Evolutionary conservation across 2,113 vertebrate species (phyloP).

Genomic region (Dipodomys merriami): DNA sequence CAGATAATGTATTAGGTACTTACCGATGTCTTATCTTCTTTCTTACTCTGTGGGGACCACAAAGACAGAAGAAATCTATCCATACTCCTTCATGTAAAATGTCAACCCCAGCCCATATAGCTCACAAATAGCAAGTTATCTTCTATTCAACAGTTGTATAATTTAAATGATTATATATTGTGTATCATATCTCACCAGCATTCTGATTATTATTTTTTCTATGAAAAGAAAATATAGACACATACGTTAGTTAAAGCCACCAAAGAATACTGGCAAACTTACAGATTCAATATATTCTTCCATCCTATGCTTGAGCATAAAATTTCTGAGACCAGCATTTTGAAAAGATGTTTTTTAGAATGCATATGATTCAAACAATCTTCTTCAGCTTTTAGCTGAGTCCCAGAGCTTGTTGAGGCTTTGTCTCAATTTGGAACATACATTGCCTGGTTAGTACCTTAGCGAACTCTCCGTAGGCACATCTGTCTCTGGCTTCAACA

Average conservation of each 20-base stretch:
- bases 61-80: slow-evolving; percentile 18
- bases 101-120: not conserved
- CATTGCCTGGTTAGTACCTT: not conserved
- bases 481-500: slow-evolving; percentile 28
- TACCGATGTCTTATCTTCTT: not conserved
- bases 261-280: not conserved
- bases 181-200: not conserved
- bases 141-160: not conserved
- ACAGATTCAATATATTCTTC: not conserved
- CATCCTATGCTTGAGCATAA: not conserved
- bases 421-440: slow-evolving; percentile 7
- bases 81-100: not conserved
- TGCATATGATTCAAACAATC: not conserved
- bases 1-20: not conserved
- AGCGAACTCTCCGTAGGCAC: not conserved
- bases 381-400: not conserved
- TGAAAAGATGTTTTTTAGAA: not conserved
- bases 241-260: not conserved
- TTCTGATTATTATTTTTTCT: not conserved
- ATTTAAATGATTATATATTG: slow-evolving; percentile 24
- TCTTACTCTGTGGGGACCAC: not conserved
- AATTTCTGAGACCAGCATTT: not conserved
- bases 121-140: slow-evolving; percentile 10
- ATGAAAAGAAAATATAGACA: slow-evolving; percentile 23
- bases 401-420: not conserved